A percentile compares a stretch with the other conserved stretches of the same genome.
Evolutionary conservation across 2,797 vertebrate genomes (phyloP).

Genomic region (Mastacembelus armatus): DNA sequence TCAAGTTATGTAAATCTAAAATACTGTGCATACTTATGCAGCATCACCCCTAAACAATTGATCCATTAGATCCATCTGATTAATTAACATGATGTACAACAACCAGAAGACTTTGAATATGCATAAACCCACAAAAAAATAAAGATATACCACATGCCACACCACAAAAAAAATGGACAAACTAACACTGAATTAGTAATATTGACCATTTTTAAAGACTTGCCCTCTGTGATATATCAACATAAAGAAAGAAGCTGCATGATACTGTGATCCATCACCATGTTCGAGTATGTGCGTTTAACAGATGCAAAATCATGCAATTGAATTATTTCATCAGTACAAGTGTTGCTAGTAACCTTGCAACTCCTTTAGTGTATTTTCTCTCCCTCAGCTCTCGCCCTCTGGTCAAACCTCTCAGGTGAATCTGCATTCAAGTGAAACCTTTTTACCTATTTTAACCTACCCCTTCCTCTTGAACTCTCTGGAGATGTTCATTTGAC

Average conservation of each 20-base stretch:
- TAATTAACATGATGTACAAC: no score
- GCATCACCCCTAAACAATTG: no score
- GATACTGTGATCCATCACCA: slow-evolving; percentile 47
- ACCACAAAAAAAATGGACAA: no score
- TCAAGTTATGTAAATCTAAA: no score
- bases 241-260: slow-evolving; percentile 16
- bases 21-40: no score
- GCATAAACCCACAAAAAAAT: no score
- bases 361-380: slow-evolving; percentile 43
- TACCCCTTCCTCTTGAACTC: slow-evolving; percentile 73
- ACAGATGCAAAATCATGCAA: slow-evolving; percentile 79
- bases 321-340: slow-evolving; percentile 93
- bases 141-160: no score
- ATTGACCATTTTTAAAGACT: no score
- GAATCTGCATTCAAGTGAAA: slow-evolving; percentile 89
- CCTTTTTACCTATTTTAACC: slow-evolving; percentile 91
- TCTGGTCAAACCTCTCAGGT: slow-evolving; percentile 76
- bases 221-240: slow-evolving; percentile 4
- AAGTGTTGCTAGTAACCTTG: slow-evolving; percentile 83
- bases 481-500: slow-evolving; percentile 29
- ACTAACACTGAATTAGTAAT: background rate
- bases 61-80: no score
- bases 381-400: slow-evolving; percentile 8
- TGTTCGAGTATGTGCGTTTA: slow-evolving; percentile 30
- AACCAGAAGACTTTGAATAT: no score